Conservation (phyloP, 2,113 vertebrate species). For the Platichthys flesus region DNA sequence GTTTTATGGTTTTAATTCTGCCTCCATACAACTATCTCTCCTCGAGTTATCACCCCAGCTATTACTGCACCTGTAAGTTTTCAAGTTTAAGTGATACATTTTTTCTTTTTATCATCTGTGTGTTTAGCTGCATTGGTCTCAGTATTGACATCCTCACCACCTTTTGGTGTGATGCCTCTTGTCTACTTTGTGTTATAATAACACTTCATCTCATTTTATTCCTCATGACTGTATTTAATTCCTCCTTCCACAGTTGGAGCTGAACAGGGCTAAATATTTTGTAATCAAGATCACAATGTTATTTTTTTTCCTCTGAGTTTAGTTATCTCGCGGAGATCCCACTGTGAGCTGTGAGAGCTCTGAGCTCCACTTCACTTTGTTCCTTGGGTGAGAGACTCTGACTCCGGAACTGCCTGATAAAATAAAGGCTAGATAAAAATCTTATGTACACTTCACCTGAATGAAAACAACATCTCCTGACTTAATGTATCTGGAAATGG, state of each 20-base stretch:
- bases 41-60: background rate
- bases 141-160: background rate
- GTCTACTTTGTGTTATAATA: background rate
- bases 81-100: background rate
- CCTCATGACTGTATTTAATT: background rate
- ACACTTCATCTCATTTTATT: background rate
- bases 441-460: conserved; percentile 2
- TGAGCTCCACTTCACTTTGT: conserved; percentile 22
- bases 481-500: background rate
- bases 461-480: conserved; percentile 17
- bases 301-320: background rate
- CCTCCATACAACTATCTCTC: background rate
- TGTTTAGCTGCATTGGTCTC: background rate
- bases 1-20: conserved; percentile 16
- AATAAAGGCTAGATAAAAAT: conserved; percentile 35
- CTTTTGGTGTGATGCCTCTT: background rate
- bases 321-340: background rate
- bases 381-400: conserved; percentile 5
- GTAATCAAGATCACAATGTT: conserved; percentile 1
- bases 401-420: conserved; percentile 15
- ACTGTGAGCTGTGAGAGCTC: background rate
- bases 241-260: background rate
- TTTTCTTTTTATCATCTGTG: background rate
- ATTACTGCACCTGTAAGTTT: background rate
- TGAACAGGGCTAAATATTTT: background rate